These are phyloP conservation scores for Takifugu ocellatus DNA, from an alignment of 2,797 vertebrate species.

Conservation along the genomic window DNA sequence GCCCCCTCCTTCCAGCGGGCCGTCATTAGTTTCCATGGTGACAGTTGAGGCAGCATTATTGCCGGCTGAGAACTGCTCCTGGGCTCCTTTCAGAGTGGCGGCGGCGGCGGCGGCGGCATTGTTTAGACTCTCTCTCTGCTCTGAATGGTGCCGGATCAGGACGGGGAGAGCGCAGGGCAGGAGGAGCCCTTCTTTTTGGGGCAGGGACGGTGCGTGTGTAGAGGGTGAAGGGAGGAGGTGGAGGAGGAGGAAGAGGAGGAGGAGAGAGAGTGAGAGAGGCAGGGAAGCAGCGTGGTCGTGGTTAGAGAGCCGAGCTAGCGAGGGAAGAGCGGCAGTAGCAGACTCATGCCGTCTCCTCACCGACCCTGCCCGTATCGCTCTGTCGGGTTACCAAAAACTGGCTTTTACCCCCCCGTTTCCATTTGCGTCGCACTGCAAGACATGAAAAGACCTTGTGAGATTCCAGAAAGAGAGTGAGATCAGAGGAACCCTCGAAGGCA, in stretches of 20 bases:
- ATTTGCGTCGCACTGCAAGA: constrained; percentile 15
- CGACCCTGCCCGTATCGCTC: constrained; percentile 13
- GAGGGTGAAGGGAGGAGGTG: constrained; percentile 49
- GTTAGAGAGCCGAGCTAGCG: constrained; percentile 57
- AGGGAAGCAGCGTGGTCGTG: constrained; percentile 62
- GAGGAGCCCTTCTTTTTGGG: constrained; percentile 55
- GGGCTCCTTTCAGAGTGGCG: constrained; percentile 75
- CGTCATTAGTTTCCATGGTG: constrained; percentile 88
- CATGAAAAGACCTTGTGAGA: constrained; percentile 25
- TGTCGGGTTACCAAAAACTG: constrained; percentile 10
- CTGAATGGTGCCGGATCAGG: constrained; percentile 71
- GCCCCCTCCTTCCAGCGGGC: constrained; percentile 46
- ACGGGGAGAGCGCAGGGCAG: constrained; percentile 53
- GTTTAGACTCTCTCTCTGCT: constrained; percentile 61
- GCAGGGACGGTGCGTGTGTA: constrained; percentile 50
- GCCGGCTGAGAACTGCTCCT: constrained; percentile 81
- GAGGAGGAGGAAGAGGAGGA: constrained; percentile 10
- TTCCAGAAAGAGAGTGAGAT: constrained; percentile 28
- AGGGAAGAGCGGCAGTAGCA: constrained; percentile 54
- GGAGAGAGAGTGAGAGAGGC: constrained; percentile 26
- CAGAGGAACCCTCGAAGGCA: constrained; percentile 65
- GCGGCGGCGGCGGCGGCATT: constrained; percentile 76
- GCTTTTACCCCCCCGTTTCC: constrained; percentile 21
- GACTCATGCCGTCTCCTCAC: constrained; percentile 40
- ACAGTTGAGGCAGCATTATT: constrained; percentile 83